phyloP scores from a whole-genome alignment of 2,113 vertebrate species.

The Nesoenas mayeri region DNA sequence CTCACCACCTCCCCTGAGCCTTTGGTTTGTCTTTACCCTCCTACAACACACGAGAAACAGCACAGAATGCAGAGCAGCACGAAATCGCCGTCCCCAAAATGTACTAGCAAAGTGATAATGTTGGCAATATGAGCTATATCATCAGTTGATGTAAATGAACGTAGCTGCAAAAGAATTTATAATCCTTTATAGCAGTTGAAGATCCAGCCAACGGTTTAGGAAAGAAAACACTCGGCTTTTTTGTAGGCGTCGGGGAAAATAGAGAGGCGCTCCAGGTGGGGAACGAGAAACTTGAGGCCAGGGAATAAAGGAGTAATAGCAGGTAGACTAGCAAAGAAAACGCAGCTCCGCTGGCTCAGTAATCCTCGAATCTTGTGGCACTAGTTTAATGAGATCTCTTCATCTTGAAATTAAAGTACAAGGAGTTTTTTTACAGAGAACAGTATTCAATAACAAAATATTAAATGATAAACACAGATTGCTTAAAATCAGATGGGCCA shows the following conservation, averaged over 20 bases:
- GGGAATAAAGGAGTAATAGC: neutral
- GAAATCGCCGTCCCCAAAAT: constrained; percentile 56
- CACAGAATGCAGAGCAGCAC: constrained; percentile 65
- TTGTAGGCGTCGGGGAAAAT: neutral
- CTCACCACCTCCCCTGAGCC: constrained; percentile 51
- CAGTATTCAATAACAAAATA: constrained; percentile 86
- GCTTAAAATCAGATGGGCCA: constrained; percentile 86
- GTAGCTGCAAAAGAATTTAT: constrained; percentile 51
- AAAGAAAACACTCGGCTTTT: neutral
- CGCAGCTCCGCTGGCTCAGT: constrained; percentile 45
- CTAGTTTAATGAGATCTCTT: constrained; percentile 81
- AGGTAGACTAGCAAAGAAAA: constrained; percentile 55
- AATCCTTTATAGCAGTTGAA: constrained; percentile 23
- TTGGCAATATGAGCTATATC: constrained; percentile 68
- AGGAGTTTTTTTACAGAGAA: constrained; percentile 75
- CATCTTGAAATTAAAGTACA: constrained; percentile 82
- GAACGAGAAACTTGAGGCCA: neutral
- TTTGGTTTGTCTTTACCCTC: constrained; percentile 44
- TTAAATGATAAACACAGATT: constrained; percentile 89
- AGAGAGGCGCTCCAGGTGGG: neutral
- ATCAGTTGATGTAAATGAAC: constrained; percentile 66
- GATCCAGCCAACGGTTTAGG: constrained; percentile 10
- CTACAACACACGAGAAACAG: constrained; percentile 61
- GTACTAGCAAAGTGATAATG: constrained; percentile 68
- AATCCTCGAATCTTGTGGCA: constrained; percentile 71